phyloP scores from a whole-genome alignment of 2,797 vertebrate species.

The Oreochromis mossambicus region DNA sequence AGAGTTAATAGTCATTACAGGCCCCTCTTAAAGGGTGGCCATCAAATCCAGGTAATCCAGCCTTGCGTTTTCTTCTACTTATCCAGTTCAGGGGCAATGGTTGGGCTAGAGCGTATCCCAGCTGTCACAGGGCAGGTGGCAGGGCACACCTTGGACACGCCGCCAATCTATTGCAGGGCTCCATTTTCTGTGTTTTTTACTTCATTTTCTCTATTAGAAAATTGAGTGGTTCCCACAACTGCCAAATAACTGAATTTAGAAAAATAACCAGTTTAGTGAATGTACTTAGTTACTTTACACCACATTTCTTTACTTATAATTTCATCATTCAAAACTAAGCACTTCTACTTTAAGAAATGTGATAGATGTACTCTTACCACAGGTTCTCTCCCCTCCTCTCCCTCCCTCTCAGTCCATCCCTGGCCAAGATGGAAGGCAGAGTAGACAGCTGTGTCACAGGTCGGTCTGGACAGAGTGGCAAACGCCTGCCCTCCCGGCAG shows the following conservation, averaged over 20 bases:
- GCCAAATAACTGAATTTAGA: too few species aligned
- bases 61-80: background rate
- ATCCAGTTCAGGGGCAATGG: background rate
- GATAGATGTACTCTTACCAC: constrained; percentile 58
- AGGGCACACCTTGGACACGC: background rate
- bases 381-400: constrained; percentile 29
- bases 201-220: background rate
- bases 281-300: background rate
- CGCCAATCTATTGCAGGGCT: background rate
- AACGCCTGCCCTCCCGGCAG: constrained; percentile 61
- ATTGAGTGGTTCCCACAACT: background rate
- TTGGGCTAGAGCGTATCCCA: background rate
- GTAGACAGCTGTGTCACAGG: constrained; percentile 69
- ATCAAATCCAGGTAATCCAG: background rate
- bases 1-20: background rate
- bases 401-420: constrained; percentile 35
- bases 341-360: background rate
- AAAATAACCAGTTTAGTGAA: too few species aligned
- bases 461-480: constrained; percentile 62
- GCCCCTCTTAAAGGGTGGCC: background rate
- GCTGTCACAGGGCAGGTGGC: background rate
- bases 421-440: constrained; percentile 67
- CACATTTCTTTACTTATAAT: background rate
- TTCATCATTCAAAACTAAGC: background rate
- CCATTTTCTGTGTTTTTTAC: fast-evolving